These are phyloP conservation scores for Macrophya alboannulata DNA, from an alignment of 2,888 invertebrate species.

Conservation along the genomic window DNA sequence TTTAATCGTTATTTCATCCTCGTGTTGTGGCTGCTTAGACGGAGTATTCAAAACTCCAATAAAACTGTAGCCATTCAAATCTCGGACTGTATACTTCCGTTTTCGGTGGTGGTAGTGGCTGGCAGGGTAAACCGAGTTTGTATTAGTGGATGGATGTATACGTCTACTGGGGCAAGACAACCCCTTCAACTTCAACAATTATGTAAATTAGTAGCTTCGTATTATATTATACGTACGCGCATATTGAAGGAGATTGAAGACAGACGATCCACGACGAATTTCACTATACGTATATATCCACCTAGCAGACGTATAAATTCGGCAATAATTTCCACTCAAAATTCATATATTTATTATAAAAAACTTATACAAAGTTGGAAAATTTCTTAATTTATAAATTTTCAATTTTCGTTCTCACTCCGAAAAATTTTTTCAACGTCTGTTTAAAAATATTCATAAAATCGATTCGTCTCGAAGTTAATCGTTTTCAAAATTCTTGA, in stretches of 20 bases:
- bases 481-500: too few species aligned
- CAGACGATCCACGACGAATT: neutral
- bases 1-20: constrained; percentile 49
- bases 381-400: too few species aligned
- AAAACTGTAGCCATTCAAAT: constrained; percentile 52
- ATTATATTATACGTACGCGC: constrained; percentile 4
- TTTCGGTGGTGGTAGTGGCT: neutral
- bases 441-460: too few species aligned
- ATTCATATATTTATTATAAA: too few species aligned
- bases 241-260: constrained; percentile 23
- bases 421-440: too few species aligned
- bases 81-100: neutral
- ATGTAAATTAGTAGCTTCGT: constrained; percentile 24
- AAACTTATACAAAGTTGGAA: too few species aligned
- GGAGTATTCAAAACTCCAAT: constrained; percentile 51
- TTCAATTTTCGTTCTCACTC: too few species aligned
- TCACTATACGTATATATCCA: neutral
- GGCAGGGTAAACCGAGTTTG: neutral
- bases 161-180: neutral
- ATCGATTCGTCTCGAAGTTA: too few species aligned
- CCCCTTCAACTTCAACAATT: constrained; percentile 31
- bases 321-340: too few species aligned
- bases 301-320: too few species aligned
- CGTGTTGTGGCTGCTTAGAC: constrained; percentile 23
- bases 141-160: neutral